Conservation (phyloP, 1,140 invertebrate species). For the Vollenhovia emeryi region DNA sequence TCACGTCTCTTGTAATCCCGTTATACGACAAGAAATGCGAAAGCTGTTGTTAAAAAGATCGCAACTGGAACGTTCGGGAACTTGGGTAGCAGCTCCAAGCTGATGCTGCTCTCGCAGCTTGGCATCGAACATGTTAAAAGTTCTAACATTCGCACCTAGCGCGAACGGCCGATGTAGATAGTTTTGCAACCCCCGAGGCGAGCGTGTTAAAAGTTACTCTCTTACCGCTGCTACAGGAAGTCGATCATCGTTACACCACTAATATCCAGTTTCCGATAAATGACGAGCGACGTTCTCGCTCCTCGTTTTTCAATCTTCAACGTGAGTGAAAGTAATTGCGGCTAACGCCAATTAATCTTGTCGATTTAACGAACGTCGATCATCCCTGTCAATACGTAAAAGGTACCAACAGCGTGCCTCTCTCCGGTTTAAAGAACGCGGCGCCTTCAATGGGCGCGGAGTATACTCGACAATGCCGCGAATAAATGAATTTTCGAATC, state of each 20-base stretch:
- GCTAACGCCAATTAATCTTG: slow-evolving; percentile 41
- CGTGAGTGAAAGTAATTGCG: slow-evolving; percentile 22
- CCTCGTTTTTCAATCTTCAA: slow-evolving; percentile 31
- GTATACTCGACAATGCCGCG: neutral
- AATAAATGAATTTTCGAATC: neutral
- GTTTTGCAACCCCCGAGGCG: slow-evolving; percentile 18
- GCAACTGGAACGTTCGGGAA: slow-evolving; percentile 1
- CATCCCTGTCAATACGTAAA: slow-evolving; percentile 30
- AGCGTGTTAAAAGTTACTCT: slow-evolving; percentile 47
- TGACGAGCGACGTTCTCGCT: slow-evolving; percentile 15
- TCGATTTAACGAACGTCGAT: slow-evolving; percentile 44
- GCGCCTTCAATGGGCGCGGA: neutral
- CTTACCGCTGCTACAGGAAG: slow-evolving; percentile 34
- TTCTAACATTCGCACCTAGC: slow-evolving; percentile 43
- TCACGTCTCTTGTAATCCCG: neutral
- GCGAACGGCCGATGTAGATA: slow-evolving; percentile 27
- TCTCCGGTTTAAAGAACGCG: neutral
- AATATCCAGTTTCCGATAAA: slow-evolving; percentile 44
- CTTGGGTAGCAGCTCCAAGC: neutral
- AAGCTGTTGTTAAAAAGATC: slow-evolving; percentile 26
- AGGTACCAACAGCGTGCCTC: neutral
- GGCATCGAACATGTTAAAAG: slow-evolving; percentile 35
- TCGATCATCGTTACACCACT: slow-evolving; percentile 41
- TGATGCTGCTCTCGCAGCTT: slow-evolving; percentile 33
- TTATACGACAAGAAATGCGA: neutral